A percentile compares a stretch with the other conserved stretches of the same genome.
Evolutionary conservation across 2,888 invertebrate species (phyloP).

Genomic region (Peribatodes rhomboidaria): DNA sequence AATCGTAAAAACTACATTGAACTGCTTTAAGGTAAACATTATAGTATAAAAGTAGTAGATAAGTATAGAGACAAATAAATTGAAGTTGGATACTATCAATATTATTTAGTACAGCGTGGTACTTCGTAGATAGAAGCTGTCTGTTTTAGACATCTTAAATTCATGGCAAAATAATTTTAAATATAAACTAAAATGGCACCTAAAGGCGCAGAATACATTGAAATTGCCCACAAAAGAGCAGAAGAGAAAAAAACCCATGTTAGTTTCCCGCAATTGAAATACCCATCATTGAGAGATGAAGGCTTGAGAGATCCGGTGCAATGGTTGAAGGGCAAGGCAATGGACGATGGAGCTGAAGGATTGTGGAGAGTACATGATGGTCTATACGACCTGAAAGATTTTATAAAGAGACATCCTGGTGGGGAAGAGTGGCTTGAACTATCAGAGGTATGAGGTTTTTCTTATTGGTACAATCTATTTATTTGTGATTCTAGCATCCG

Average conservation of each 20-base stretch:
- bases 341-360: conserved; percentile 90
- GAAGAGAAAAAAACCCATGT: conserved; percentile 68
- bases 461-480: conserved; percentile 16
- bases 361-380: conserved; percentile 92
- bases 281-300: conserved; percentile 79
- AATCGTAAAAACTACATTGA: neutral
- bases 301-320: conserved; percentile 66
- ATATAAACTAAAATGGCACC: conserved; percentile 51
- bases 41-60: conserved; percentile 4
- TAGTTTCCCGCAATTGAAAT: conserved; percentile 82
- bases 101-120: conserved; percentile 10
- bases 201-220: conserved; percentile 52
- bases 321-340: conserved; percentile 89
- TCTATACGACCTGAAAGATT: conserved; percentile 94
- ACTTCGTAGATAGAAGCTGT: conserved; percentile 9
- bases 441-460: conserved; percentile 83
- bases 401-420: conserved; percentile 94
- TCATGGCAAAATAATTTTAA: neutral
- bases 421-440: conserved; percentile 91
- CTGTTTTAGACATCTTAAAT: neutral
- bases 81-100: neutral
- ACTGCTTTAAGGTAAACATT: neutral
- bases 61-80: neutral
- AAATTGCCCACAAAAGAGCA: conserved; percentile 61
- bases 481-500: neutral